These are phyloP conservation scores for Zaprionus obscuricornis DNA, from an alignment of 2,888 invertebrate species.

Conservation along the genomic window DNA sequence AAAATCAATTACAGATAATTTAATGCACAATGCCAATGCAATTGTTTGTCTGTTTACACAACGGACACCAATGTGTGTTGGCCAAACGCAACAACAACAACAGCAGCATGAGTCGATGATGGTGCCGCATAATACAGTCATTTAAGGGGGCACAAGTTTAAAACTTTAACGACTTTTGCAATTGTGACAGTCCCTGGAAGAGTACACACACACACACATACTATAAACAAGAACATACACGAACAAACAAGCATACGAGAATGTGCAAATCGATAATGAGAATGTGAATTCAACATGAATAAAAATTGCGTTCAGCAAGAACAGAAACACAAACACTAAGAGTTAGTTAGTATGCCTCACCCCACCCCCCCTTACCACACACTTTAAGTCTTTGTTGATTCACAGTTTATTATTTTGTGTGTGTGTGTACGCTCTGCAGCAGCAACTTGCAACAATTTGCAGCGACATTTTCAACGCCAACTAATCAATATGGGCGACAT, in stretches of 20 bases:
- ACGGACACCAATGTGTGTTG: too few species aligned
- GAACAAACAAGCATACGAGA: slow-evolving; percentile 12
- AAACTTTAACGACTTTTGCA: slow-evolving; percentile 59
- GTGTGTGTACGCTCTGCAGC: slow-evolving; percentile 9
- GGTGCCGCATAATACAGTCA: slow-evolving; percentile 67
- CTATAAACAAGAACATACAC: too few species aligned
- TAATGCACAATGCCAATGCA: slow-evolving; percentile 47
- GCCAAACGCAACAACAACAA: too few species aligned
- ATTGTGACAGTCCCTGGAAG: slow-evolving; percentile 37
- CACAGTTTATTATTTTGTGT: slow-evolving; percentile 36
- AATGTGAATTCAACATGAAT: slow-evolving; percentile 44
- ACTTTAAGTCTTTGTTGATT: too few species aligned
- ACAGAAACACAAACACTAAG: slow-evolving; percentile 6
- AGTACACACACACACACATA: too few species aligned
- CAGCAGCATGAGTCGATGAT: not conserved
- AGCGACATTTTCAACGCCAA: slow-evolving; percentile 70
- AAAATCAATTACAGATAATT: slow-evolving; percentile 78
- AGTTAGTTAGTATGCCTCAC: slow-evolving; percentile 4
- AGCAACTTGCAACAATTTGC: slow-evolving; percentile 68
- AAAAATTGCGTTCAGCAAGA: slow-evolving; percentile 34
- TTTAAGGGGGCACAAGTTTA: slow-evolving; percentile 71
- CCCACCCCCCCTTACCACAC: too few species aligned
- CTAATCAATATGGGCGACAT: slow-evolving; percentile 75
- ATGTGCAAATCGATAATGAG: slow-evolving; percentile 63
- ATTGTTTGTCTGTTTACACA: slow-evolving; percentile 59